Base-by-base conservation (phyloP, 1,140 invertebrate species). In the Drosophila quadrilineata region DNA sequence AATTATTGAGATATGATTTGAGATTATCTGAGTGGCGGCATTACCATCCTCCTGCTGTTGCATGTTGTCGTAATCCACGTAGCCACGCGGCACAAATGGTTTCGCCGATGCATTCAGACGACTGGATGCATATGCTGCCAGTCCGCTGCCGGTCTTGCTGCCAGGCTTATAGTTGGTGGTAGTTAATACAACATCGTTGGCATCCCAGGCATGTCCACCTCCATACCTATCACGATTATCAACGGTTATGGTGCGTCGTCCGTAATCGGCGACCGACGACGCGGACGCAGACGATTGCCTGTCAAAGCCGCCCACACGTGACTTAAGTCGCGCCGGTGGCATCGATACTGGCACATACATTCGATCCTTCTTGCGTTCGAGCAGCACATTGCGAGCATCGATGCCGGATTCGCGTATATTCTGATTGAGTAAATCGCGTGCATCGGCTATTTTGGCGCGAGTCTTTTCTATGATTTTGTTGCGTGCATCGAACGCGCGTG, bases 391-490 rank as follows among this genome's bases (percentile, higher is more conserved):
- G 33, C 94, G 90, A 0, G 93, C 93, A 88, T 95, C 94, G 12
- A 86, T 65, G 56, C 90, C 90, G 14, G 89, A 92, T 64, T 93
- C 91, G 40, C 92, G 93, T 1, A 93, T 93, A 49, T 93, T 92
- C 88, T 93, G 91, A 5, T 92, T 92, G n/a, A 95, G 89, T 58
- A 94, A 92, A 45, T 94, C 94, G 41, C 94, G 89, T 2, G 94
- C 94, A 90, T 95, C 94, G 0, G 90, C 91, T 2, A 95, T 90
- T 36, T 92, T 92, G 10, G 91, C 91, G 40, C 93, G 90, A 73
- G 94, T 94, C 68, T 94, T 94, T 56, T 93, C 91, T 56, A 94
- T 92, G 36, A 95, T 93, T 88, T 93, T 94, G 31, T 93, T 91
- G 1, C 94, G 89, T 9, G 94, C 94, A 91, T 95, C 94, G 3